Evolutionary conservation across 2,888 invertebrate genomes (phyloP), one percentile per base, ranked within the genome.

Genomic region (Blera fallax): DNA sequence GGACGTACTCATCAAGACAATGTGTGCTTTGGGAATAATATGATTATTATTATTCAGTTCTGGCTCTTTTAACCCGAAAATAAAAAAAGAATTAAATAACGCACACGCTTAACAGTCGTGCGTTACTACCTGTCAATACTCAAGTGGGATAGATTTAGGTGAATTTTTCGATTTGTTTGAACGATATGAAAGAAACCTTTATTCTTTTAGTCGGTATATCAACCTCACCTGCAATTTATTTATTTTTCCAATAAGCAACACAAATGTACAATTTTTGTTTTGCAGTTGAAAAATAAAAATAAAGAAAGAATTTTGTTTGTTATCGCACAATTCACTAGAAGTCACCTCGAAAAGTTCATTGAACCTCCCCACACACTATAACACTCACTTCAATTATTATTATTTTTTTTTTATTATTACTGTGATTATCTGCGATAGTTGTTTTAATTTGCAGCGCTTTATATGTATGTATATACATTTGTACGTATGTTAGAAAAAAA

Each of bases 351-450:
- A 54, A 72, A 37, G 85, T 85, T 85, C 85, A 62, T 65, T 85
- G 85, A 85, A 81, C 76, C 65, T 64, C 73, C 67, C 64, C 76
- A 81, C 69, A 69, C 73, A 69, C 60, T 27, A 18, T 50, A 24
- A 56, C 70, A 60, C 80, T 72, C 74, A 81, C 76, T 85, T 85
- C 85, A 85, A 80, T 81, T 85, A 85, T 85, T 85, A 70, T 77
- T 54, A n/a, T 67, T 67, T 21, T 50, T 58, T 27, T 80, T 60
- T 65, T 76, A 54, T 81, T 85, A 81, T 81, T 85, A 77, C 76
- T 77, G 76, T 77, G 81, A 81, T 85, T 85, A 81, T 77, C 81
- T 85, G 76, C 81, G 76, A 85, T 85, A 81, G 85, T 81, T 85
- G 81, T 85, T 81, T 85, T 81, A 85, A 85, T 85, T 85, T 85